Evolutionary conservation across 2,888 invertebrate genomes (phyloP).

Genomic region (Iphiclides podalirius): DNA sequence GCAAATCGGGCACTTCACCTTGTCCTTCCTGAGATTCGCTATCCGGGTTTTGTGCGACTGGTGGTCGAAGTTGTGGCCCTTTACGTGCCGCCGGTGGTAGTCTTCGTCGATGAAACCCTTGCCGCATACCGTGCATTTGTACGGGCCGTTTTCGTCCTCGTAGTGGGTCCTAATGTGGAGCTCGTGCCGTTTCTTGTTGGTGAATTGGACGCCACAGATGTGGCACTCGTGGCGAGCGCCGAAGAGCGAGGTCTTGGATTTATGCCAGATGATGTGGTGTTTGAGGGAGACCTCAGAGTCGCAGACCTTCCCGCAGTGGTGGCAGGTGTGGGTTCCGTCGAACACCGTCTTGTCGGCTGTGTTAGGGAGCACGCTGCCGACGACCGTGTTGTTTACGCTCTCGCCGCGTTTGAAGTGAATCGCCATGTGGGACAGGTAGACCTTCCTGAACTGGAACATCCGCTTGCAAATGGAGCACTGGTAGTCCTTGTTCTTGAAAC

Average conservation of each 20-base stretch:
- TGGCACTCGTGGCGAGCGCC: conserved; percentile 69
- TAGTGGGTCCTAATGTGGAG: conserved; percentile 70
- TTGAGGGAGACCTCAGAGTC: conserved; percentile 66
- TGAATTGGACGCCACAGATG: conserved; percentile 69
- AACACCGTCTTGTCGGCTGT: conserved; percentile 38
- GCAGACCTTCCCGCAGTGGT: conserved; percentile 68
- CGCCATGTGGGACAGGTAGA: conserved; percentile 71
- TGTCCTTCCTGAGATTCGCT: conserved; percentile 61
- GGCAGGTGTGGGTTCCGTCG: conserved; percentile 62
- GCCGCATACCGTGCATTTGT: conserved; percentile 71
- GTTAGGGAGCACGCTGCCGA: conserved; percentile 44
- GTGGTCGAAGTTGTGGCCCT: conserved; percentile 75
- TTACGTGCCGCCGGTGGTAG: conserved; percentile 69
- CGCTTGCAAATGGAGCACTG: conserved; percentile 71
- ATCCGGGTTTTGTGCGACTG: conserved; percentile 62
- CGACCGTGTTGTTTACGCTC: conserved; percentile 56
- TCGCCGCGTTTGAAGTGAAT: conserved; percentile 71
- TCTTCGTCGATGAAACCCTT: conserved; percentile 76
- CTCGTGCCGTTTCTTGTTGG: conserved; percentile 66
- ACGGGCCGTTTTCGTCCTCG: conserved; percentile 75
- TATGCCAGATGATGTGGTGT: conserved; percentile 68
- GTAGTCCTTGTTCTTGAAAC: conserved; percentile 71
- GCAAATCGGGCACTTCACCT: conserved; percentile 72
- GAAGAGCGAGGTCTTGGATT: conserved; percentile 61
- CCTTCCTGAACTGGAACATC: conserved; percentile 64